These are phyloP conservation scores for Lysiphlebus fabarum DNA, from an alignment of 1,140 invertebrate species.

Conservation along the genomic window DNA sequence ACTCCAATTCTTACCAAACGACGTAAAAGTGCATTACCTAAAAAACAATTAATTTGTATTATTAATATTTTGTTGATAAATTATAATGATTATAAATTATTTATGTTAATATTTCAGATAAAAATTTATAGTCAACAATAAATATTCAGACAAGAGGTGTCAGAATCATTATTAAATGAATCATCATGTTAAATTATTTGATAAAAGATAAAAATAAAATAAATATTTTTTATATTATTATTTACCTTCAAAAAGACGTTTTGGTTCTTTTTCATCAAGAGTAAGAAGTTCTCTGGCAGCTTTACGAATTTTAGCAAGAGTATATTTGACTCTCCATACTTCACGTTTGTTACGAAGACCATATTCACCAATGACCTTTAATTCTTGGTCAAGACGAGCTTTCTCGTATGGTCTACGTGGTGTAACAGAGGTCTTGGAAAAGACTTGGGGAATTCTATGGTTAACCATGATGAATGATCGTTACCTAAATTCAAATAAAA, in stretches of 20 bases:
- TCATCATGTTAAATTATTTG: conserved; percentile 35
- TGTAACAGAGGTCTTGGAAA: conserved; percentile 97
- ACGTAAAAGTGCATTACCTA: conserved; percentile 96
- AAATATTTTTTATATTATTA: no score
- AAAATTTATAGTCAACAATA: conserved; percentile 46
- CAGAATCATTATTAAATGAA: conserved; percentile 53
- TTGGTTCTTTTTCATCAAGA: conserved; percentile 96
- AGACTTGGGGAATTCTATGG: conserved; percentile 89
- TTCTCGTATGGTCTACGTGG: conserved; percentile 99
- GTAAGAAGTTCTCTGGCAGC: conserved; percentile 97
- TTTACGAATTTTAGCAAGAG: conserved; percentile 97
- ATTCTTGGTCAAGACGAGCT: conserved; percentile 97
- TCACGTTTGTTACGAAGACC: conserved; percentile 98
- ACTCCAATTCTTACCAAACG: conserved; percentile 97
- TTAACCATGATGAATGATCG: conserved; percentile 73
- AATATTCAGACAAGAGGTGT: conserved; percentile 73
- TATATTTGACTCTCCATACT: conserved; percentile 99
- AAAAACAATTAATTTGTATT: conserved; percentile 25
- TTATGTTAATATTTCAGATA: conserved; percentile 34
- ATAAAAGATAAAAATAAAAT: conserved; percentile 2
- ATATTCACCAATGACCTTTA: conserved; percentile 98
- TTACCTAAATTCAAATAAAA: conserved; percentile 21
- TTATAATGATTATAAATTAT: not conserved
- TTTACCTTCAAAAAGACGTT: conserved; percentile 95
- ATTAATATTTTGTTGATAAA: conserved; percentile 13